Conservation (phyloP, 2,888 invertebrate genomes). For the Trichogramma dendrolimi region DNA sequence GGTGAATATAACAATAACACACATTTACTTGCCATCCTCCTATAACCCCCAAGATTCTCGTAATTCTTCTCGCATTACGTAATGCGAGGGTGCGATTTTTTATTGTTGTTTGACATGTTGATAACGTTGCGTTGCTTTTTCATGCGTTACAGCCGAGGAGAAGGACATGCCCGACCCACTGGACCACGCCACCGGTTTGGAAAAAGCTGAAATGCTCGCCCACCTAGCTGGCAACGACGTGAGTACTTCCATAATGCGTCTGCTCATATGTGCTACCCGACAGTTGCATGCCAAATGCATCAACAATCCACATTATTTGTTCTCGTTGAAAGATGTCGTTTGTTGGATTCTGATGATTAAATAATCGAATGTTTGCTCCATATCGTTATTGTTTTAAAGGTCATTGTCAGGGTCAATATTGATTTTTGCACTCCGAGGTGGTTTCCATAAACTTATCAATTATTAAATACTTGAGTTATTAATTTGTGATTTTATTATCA, state of each 20-base stretch:
- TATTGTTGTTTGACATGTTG: background rate
- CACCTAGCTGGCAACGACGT: slow-evolving; percentile 81
- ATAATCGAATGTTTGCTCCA: too few relatives aligned
- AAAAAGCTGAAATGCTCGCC: slow-evolving; percentile 84
- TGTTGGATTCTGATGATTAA: too few relatives aligned
- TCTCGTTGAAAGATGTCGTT: too few relatives aligned
- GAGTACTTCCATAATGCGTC: slow-evolving; percentile 34
- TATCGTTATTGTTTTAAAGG: too few relatives aligned
- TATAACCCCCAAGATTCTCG: background rate
- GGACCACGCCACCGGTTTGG: slow-evolving; percentile 90
- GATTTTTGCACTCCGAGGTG: too few relatives aligned
- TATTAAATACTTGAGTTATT: too few relatives aligned
- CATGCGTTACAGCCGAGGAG: slow-evolving; percentile 58
- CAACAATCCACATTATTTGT: too few relatives aligned
- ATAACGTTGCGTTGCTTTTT: slow-evolving; percentile 14
- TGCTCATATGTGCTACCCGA: too few relatives aligned
- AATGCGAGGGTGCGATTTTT: slow-evolving; percentile 16
- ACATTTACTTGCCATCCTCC: background rate
- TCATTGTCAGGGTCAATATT: too few relatives aligned
- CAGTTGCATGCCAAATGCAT: too few relatives aligned
- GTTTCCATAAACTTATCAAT: too few relatives aligned
- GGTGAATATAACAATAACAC: background rate
- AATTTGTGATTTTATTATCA: too few relatives aligned
- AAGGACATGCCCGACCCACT: slow-evolving; percentile 64
- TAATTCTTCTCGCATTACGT: slow-evolving; percentile 30